These are phyloP conservation scores for Myotis brandtii DNA, from an alignment of 2,113 vertebrate genomes.

Conservation along the genomic window DNA sequence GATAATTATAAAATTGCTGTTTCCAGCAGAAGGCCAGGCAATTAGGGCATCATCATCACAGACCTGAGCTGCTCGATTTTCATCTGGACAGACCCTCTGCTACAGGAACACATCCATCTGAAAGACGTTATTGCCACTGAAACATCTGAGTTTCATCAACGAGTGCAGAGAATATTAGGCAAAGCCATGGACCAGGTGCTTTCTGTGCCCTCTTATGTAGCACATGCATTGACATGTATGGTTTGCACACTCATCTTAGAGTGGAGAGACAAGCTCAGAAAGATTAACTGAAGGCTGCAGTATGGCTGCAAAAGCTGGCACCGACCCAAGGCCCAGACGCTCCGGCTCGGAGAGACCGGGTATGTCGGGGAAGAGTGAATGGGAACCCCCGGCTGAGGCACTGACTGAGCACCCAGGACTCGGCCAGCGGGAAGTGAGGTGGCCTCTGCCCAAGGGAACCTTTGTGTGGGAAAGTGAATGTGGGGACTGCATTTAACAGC, in stretches of 20 bases:
- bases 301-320: neutral
- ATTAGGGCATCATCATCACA: neutral
- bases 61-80: neutral
- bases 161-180: neutral
- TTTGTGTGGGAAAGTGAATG: neutral
- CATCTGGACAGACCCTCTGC: neutral
- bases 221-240: too few species aligned
- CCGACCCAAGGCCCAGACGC: neutral
- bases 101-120: neutral
- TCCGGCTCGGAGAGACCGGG: neutral
- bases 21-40: constrained; percentile 38
- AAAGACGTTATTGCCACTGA: neutral
- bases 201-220: neutral
- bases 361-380: too few species aligned
- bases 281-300: neutral
- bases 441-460: neutral
- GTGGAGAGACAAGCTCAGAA: neutral
- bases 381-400: neutral
- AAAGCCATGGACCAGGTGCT: neutral
- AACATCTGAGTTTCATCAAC: neutral
- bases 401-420: neutral
- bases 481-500: neutral
- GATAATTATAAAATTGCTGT: constrained; percentile 44
- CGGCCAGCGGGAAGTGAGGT: neutral
- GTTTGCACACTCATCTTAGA: neutral